Percentiles rank a stretch among this genome's conserved stretches.
phyloP scores from a whole-genome alignment of 2,888 invertebrate species.

The Helleia helle region DNA sequence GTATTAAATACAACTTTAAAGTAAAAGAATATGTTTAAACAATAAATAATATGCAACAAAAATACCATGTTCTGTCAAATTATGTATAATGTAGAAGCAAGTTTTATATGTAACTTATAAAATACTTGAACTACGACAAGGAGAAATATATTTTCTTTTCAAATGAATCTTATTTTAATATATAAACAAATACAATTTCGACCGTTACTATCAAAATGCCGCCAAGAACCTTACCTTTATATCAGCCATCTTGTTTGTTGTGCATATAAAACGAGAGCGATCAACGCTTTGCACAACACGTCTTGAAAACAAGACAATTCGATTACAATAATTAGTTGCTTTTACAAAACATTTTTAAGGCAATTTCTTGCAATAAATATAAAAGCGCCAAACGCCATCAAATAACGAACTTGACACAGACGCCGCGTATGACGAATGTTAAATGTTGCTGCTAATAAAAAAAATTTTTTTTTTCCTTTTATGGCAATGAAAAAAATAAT shows the following conservation, averaged over 20 bases:
- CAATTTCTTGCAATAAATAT: constrained; percentile 28
- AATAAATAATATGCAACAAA: too few species aligned
- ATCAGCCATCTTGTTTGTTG: constrained; percentile 66
- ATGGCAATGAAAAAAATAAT: too few species aligned
- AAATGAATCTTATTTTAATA: constrained; percentile 14
- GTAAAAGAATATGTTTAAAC: too few species aligned
- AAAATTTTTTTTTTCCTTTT: too few species aligned
- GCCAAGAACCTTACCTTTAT: constrained; percentile 67
- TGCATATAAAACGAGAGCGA: constrained; percentile 45
- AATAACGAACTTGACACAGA: constrained; percentile 37
- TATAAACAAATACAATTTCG: constrained; percentile 33
- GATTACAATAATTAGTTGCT: constrained; percentile 31
- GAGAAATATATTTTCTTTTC: too few species aligned
- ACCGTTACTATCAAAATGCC: constrained; percentile 68
- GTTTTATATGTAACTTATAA: too few species aligned
- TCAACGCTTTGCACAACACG: constrained; percentile 47
- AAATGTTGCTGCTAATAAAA: not conserved
- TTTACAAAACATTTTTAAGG: constrained; percentile 35
- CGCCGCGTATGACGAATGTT: constrained; percentile 31
- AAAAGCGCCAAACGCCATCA: constrained; percentile 30
- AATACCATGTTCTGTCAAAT: too few species aligned
- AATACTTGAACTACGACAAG: too few species aligned
- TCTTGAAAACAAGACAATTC: constrained; percentile 38
- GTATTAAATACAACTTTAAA: too few species aligned
- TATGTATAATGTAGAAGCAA: too few species aligned